phyloP scores from a whole-genome alignment of 1,140 invertebrate species.

The Spodoptera litura region DNA sequence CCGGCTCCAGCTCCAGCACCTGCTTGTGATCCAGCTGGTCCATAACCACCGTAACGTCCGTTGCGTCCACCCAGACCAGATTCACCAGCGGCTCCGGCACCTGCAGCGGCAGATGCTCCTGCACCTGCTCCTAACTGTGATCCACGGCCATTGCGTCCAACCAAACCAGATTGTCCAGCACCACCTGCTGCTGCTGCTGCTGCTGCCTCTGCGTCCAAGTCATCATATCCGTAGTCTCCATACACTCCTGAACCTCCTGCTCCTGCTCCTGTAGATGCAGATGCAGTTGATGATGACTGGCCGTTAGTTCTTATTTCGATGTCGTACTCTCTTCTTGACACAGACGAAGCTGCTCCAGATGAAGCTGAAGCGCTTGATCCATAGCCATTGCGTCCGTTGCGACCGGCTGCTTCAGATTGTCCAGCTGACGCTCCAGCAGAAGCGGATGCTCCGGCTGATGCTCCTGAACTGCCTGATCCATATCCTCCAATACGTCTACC shows the following conservation, averaged over 20 bases:
- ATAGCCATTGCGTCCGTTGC: too few species aligned
- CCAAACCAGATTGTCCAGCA: background rate
- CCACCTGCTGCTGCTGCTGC: background rate
- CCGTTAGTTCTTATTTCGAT: too few species aligned
- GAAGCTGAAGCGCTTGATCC: too few species aligned
- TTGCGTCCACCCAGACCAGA: background rate
- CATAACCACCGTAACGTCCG: background rate
- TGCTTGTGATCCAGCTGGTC: background rate
- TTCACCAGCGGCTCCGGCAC: background rate
- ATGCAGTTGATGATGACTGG: too few species aligned
- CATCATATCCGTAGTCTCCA: too few species aligned
- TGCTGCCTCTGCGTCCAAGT: too few species aligned
- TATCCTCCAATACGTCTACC: background rate
- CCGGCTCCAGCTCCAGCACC: slow-evolving; percentile 3
- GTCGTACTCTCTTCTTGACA: too few species aligned
- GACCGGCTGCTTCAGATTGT: too few species aligned
- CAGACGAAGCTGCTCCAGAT: too few species aligned
- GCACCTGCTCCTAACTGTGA: background rate
- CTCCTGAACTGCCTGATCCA: slow-evolving; percentile 17
- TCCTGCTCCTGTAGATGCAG: too few species aligned
- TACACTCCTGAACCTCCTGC: too few species aligned
- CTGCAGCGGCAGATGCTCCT: background rate
- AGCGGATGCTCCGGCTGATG: slow-evolving; percentile 6
- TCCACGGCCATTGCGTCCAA: background rate
- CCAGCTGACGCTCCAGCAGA: slow-evolving; percentile 31